Conservation (phyloP, 2,113 vertebrate genomes). For the Misgurnus anguillicaudatus region DNA sequence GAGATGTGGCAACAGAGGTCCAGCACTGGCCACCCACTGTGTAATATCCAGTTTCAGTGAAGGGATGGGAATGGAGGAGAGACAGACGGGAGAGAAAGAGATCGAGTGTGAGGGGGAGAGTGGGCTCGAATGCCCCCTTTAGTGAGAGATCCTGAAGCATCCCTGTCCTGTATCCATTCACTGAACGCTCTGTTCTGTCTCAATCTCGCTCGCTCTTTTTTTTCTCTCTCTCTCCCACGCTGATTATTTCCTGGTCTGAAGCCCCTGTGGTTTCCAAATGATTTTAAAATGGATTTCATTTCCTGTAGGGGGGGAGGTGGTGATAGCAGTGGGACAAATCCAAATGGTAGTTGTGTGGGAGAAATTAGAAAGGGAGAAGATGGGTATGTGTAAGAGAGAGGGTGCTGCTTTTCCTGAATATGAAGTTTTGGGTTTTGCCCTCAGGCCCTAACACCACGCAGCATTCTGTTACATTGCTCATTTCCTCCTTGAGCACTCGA, state of each 20-base stretch:
- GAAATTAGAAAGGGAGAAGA: slow-evolving; percentile 23
- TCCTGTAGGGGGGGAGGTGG: slow-evolving; percentile 49
- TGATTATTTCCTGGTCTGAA: slow-evolving; percentile 60
- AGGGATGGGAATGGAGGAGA: slow-evolving; percentile 32
- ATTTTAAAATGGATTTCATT: slow-evolving; percentile 61
- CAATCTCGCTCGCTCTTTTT: slow-evolving; percentile 1
- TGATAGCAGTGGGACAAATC: slow-evolving; percentile 34
- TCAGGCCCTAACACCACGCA: slow-evolving; percentile 46
- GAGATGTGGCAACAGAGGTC: slow-evolving; percentile 26
- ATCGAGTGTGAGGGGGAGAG: slow-evolving; percentile 9
- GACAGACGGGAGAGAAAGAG: slow-evolving; percentile 20
- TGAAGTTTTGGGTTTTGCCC: slow-evolving; percentile 48
- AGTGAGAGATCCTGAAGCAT: slow-evolving; percentile 31
- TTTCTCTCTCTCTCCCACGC: slow-evolving; percentile 38
- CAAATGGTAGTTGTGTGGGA: slow-evolving; percentile 37
- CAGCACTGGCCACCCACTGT: slow-evolving; percentile 30
- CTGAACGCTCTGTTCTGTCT: slow-evolving; percentile 11
- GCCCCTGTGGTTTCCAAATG: slow-evolving; percentile 58
- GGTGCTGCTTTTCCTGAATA: slow-evolving; percentile 29
- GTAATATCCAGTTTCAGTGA: slow-evolving; percentile 31
- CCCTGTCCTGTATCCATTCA: slow-evolving; percentile 43
- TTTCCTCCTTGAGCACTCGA: slow-evolving; percentile 48
- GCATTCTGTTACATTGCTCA: slow-evolving; percentile 54
- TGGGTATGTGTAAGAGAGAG: slow-evolving; percentile 11
- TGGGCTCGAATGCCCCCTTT: neutral